Base-by-base conservation (phyloP, 1,140 invertebrate genomes). In the Geopemphigus sp. region DNA sequence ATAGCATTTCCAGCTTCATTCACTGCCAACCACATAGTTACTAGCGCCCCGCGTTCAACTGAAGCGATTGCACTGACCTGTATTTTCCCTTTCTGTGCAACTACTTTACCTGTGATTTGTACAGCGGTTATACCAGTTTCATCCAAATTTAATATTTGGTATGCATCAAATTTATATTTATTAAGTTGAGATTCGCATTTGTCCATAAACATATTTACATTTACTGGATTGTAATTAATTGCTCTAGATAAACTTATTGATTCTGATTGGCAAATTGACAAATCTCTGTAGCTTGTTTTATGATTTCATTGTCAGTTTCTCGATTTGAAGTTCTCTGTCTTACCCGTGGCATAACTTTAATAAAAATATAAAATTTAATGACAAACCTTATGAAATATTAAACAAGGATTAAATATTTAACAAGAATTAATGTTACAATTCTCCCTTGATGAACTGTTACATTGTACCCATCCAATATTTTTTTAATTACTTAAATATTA, bases 1-100 rank as follows among this genome's bases (percentile, higher is more conserved):
- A 85, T 81, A 66, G 72, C 22, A 82, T 84, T 84, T 84, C n/a
- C n/a, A n/a, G n/a, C n/a, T n/a, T n/a, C n/a, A n/a, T n/a, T n/a
- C n/a, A n/a, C n/a, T n/a, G n/a, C 14, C n/a, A n/a, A n/a, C n/a
- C n/a, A n/a, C n/a, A n/a, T n/a, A n/a, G n/a, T n/a, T n/a, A n/a
- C n/a, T n/a, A 86, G n/a, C n/a, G 19, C n/a, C 5, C 53, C 53
- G n/a, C 19, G 19, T 54, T 54, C 53, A 5, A 19, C 17, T 1
- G 53, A 54, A n/a, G 53, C n/a, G 1, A 54, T n/a, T 5, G 53
- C 53, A 5, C 53, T 19, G 1, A 54, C 11, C 11, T 54, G 6
- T 54, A n/a, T n/a, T n/a, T 54, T 54, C 19, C 53, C 53, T 12
- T 54, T 54, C 19, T 54, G 53, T 5, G 53, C 53, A 4, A 54